These are phyloP conservation scores for Brachypalpus laphriformis DNA, from an alignment of 2,888 invertebrate species.

Conservation along the genomic window DNA sequence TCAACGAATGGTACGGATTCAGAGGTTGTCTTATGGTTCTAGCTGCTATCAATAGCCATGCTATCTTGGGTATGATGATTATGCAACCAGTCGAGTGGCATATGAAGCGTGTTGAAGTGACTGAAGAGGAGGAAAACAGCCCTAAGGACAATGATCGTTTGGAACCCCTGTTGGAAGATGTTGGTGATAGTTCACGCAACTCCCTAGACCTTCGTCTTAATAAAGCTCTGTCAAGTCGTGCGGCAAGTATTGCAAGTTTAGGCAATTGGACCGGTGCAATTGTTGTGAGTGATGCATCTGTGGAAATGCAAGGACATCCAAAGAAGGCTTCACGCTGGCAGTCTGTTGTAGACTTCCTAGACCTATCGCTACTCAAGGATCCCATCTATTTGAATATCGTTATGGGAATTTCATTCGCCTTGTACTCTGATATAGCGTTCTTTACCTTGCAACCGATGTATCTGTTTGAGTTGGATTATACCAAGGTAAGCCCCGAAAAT, in stretches of 20 bases:
- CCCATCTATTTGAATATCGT: slow-evolving; percentile 87
- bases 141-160: slow-evolving; percentile 1
- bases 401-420: slow-evolving; percentile 87
- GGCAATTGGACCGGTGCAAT: slow-evolving; percentile 82
- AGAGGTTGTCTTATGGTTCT: slow-evolving; percentile 87
- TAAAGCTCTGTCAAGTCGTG: slow-evolving; percentile 75
- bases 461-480: slow-evolving; percentile 80
- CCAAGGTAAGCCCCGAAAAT: slow-evolving; percentile 76
- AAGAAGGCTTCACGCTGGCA: slow-evolving; percentile 79
- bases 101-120: slow-evolving; percentile 83
- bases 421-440: slow-evolving; percentile 88
- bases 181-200: not conserved
- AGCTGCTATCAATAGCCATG: slow-evolving; percentile 87
- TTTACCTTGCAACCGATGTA: slow-evolving; percentile 87
- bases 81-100: slow-evolving; percentile 91
- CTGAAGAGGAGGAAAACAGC: slow-evolving; percentile 79
- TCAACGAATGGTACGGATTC: slow-evolving; percentile 87
- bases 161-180: slow-evolving; percentile 42
- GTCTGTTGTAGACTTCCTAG: slow-evolving; percentile 85
- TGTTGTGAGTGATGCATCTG: slow-evolving; percentile 79
- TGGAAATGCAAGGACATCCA: slow-evolving; percentile 77
- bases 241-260: slow-evolving; percentile 81
- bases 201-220: slow-evolving; percentile 15
- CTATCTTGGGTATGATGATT: slow-evolving; percentile 87
- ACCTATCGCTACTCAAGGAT: slow-evolving; percentile 86